Evolutionary conservation across 2,113 vertebrate genomes (phyloP).

Genomic region (Melanocharis versteri): DNA sequence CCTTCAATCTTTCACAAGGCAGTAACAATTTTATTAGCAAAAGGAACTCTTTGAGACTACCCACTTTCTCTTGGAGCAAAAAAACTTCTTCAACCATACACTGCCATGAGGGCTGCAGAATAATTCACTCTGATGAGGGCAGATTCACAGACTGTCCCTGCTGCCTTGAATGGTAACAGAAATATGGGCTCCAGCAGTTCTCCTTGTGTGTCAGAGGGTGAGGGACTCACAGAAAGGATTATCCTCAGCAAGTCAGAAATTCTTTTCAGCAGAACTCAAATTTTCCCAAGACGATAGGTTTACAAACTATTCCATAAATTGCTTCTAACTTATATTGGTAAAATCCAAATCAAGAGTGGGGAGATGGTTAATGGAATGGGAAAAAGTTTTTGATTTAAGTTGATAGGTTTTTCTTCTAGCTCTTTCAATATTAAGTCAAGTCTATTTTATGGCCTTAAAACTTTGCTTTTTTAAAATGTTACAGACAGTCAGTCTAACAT

Average conservation of each 20-base stretch:
- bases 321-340: not conserved
- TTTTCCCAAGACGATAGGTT: not conserved
- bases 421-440: not conserved
- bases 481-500: not conserved
- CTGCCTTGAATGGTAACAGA: not conserved
- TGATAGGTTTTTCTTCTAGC: not conserved
- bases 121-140: not conserved
- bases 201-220: not conserved
- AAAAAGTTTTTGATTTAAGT: not conserved
- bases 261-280: not conserved
- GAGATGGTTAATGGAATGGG: not conserved
- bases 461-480: not conserved
- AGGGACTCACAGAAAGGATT: not conserved
- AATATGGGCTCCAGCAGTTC: not conserved
- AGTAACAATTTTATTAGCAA: slow-evolving; percentile 11
- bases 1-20: not conserved
- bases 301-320: not conserved
- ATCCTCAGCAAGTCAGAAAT: not conserved
- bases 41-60: not conserved
- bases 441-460: not conserved
- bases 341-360: not conserved
- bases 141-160: not conserved
- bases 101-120: not conserved
- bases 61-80: not conserved
- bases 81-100: not conserved